Evolutionary conservation across 2,113 vertebrate genomes (phyloP).

Genomic region (Scophthalmus maximus): DNA sequence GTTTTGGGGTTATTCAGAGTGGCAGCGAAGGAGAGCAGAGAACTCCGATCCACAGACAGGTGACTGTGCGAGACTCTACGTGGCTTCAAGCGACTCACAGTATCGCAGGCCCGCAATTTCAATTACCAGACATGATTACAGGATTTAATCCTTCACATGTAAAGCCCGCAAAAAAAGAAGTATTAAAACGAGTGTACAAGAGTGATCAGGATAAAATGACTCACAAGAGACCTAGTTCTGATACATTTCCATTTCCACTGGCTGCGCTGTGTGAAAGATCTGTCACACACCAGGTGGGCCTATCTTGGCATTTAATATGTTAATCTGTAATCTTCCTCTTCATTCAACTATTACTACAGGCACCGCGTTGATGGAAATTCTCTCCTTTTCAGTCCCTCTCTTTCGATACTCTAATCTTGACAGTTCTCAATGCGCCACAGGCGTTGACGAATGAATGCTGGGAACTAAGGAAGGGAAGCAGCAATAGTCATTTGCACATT

Average conservation of each 20-base stretch:
- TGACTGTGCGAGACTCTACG: slow-evolving; percentile 28
- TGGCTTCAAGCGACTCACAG: slow-evolving; percentile 31
- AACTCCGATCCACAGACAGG: slow-evolving; percentile 34
- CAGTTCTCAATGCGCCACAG: slow-evolving; percentile 53
- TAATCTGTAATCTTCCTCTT: slow-evolving; percentile 74
- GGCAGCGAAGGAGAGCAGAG: slow-evolving; percentile 7
- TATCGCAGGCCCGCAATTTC: slow-evolving; percentile 47
- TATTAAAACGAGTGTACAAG: slow-evolving; percentile 40
- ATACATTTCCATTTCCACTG: slow-evolving; percentile 69
- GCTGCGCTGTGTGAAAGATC: slow-evolving; percentile 60
- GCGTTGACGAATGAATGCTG: slow-evolving; percentile 38
- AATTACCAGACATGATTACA: slow-evolving; percentile 66
- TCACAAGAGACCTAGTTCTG: slow-evolving; percentile 64
- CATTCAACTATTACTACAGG: slow-evolving; percentile 66
- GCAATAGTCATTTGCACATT: slow-evolving; percentile 25
- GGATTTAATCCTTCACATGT: slow-evolving; percentile 54
- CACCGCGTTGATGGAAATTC: slow-evolving; percentile 37
- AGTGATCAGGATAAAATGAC: slow-evolving; percentile 68
- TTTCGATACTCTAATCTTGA: slow-evolving; percentile 50
- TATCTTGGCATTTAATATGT: slow-evolving; percentile 77
- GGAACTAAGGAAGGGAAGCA: slow-evolving; percentile 2
- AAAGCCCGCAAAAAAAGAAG: slow-evolving; percentile 55
- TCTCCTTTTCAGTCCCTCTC: slow-evolving; percentile 35
- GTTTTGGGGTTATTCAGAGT: slow-evolving; percentile 46
- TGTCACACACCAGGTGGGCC: slow-evolving; percentile 76